Conservation (phyloP, 2,797 vertebrate species). For the Ambastaia sidthimunki region DNA sequence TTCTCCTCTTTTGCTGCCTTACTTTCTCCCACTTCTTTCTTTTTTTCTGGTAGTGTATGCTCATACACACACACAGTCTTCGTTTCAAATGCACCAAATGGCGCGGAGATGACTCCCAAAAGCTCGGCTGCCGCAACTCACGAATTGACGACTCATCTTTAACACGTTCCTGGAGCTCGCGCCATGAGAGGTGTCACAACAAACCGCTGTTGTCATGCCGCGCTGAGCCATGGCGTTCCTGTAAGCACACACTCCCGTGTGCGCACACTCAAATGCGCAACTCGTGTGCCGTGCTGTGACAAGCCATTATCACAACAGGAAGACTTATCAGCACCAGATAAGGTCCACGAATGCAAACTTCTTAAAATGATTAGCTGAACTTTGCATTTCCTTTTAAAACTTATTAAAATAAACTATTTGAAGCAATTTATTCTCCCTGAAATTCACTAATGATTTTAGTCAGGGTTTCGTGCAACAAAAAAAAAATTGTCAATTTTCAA, state of each 20-base stretch:
- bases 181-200: constrained; percentile 75
- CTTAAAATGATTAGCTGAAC: constrained; percentile 34
- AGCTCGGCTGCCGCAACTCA: constrained; percentile 63
- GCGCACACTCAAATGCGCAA: constrained; percentile 55
- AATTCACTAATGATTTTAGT: neutral
- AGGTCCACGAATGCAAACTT: constrained; percentile 37
- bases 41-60: constrained; percentile 47
- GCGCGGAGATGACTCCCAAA: constrained; percentile 63
- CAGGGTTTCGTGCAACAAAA: neutral
- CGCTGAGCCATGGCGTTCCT: constrained; percentile 61
- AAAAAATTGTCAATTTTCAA: neutral
- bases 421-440: neutral
- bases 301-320: constrained; percentile 50
- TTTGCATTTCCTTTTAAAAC: constrained; percentile 20
- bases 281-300: constrained; percentile 37
- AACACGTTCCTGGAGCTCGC: constrained; percentile 73
- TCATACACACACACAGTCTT: constrained; percentile 60
- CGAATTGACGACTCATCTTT: constrained; percentile 65
- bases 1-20: constrained; percentile 53
- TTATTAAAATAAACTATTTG: neutral
- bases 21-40: constrained; percentile 44
- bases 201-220: constrained; percentile 76
- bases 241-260: constrained; percentile 58
- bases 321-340: constrained; percentile 32
- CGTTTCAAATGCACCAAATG: constrained; percentile 65